Evolutionary conservation across 2,797 vertebrate genomes (phyloP), one percentile per base, ranked within the genome.

Genomic region (Girardinus metallicus): DNA sequence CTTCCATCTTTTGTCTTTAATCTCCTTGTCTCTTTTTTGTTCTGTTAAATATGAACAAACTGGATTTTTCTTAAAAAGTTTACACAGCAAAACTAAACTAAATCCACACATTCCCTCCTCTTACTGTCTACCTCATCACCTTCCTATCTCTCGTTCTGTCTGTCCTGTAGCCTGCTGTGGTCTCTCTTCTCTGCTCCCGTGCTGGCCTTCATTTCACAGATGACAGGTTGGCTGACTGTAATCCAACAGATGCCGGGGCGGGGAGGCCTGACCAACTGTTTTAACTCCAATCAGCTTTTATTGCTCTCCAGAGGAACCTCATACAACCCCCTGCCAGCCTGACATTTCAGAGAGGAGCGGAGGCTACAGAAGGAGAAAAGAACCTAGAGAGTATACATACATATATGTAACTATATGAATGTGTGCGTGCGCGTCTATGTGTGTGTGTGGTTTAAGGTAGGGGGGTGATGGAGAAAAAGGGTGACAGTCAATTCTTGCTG

Each of bases 201-300:
- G 88, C 88, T 83, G 85, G 87, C 87, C 90, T 93, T 94, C 86
- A 96, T 95, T 95, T 95, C 93, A 94, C 94, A 95, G 94, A 92
- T 95, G 95, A 95, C 93, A 94, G 93, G 90, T 93, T 94, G 90
- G 88, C 90, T 86, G 86, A 89, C 82, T 85, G 91, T 90, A 90
- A 92, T 91, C 88, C 93, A 93, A 85, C 94, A 95, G 94, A 95
- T 94, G 94, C 91, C 71, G 80, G 86, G 92, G 91, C 78, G 84
- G 90, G 85, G 79, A 90, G 87, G 87, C 88, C 89, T 91, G 90
- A 93, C 93, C 87, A 78, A 93, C 93, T 92, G 92, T 93, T 94
- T 95, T 94, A 95, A 92, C 93, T 94, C 91, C 94, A 94, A 95
- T 95, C 94, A 95, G 93, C 86, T 92, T 94, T 95, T 92, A 95